Conservation (phyloP, 2,888 invertebrate genomes). For the Cactoblastis cactorum region DNA sequence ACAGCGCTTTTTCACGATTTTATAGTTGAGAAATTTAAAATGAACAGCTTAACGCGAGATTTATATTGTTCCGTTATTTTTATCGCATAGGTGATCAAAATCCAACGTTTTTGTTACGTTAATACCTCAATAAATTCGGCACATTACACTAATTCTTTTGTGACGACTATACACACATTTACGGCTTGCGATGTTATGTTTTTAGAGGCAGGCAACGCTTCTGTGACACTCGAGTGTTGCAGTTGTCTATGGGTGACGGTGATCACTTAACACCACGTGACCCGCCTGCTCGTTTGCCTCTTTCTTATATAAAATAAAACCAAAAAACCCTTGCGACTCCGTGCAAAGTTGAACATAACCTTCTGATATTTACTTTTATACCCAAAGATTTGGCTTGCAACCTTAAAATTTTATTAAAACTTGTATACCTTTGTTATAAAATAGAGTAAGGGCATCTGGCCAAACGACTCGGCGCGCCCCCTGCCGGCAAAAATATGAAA, state of each 20-base stretch:
- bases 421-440: constrained; percentile 49
- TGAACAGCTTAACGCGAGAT: neutral
- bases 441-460: constrained; percentile 46
- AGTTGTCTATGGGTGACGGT: too few species aligned
- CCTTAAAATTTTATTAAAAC: constrained; percentile 35
- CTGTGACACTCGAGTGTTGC: too few species aligned
- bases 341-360: neutral
- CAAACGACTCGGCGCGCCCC: constrained; percentile 46
- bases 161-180: constrained; percentile 6
- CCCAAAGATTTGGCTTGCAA: constrained; percentile 28
- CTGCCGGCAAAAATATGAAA: constrained; percentile 60
- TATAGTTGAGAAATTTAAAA: neutral
- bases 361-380: constrained; percentile 2
- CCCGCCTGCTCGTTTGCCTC: too few species aligned
- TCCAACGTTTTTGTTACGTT: constrained; percentile 4
- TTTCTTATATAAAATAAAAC: neutral
- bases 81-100: neutral
- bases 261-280: too few species aligned
- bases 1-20: neutral
- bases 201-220: too few species aligned
- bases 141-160: constrained; percentile 12
- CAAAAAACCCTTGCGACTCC: neutral
- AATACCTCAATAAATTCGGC: constrained; percentile 8
- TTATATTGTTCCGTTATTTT: constrained; percentile 2
- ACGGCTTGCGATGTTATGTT: constrained; percentile 7